A percentile compares a stretch with the other conserved stretches of the same genome.
Conservation (phyloP, 2,797 vertebrate genomes). For the Eptatretus atami region DNA sequence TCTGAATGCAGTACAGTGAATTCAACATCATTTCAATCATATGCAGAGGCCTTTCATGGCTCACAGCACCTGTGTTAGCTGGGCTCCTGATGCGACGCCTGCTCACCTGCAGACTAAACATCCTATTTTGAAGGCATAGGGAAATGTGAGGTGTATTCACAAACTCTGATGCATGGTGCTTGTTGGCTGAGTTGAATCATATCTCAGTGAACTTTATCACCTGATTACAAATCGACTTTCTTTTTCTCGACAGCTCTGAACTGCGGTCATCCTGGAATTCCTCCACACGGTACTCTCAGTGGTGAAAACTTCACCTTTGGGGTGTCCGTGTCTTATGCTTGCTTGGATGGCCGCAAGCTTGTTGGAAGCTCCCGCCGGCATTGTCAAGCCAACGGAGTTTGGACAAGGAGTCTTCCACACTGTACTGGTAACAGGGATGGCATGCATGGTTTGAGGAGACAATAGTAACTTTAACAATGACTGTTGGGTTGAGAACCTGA, state of each 20-base stretch:
- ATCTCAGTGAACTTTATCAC: not conserved
- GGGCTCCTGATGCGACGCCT: not conserved
- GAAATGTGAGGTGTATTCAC: not conserved
- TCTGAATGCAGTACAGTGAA: too few species aligned
- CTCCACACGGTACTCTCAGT: conserved; percentile 49
- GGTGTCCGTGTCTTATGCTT: conserved; percentile 60
- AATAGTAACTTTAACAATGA: too few species aligned
- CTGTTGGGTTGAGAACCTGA: too few species aligned
- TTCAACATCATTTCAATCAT: too few species aligned
- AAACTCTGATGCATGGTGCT: not conserved
- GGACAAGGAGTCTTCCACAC: conserved; percentile 72
- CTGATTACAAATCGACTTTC: too few species aligned
- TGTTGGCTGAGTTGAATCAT: not conserved
- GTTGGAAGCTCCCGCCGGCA: conserved; percentile 63
- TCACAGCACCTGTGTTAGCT: not conserved
- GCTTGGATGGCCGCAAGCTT: conserved; percentile 31
- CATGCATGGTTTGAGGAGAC: too few species aligned
- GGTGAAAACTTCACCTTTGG: conserved; percentile 53
- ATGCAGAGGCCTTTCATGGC: too few species aligned
- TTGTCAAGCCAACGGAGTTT: conserved; percentile 71
- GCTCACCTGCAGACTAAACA: not conserved
- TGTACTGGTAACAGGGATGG: conserved; percentile 38
- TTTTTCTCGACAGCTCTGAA: conserved; percentile 38
- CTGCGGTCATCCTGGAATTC: conserved; percentile 56
- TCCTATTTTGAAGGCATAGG: not conserved